These are phyloP conservation scores for Cephus pygmeus DNA, from an alignment of 2,888 invertebrate genomes.

Conservation along the genomic window DNA sequence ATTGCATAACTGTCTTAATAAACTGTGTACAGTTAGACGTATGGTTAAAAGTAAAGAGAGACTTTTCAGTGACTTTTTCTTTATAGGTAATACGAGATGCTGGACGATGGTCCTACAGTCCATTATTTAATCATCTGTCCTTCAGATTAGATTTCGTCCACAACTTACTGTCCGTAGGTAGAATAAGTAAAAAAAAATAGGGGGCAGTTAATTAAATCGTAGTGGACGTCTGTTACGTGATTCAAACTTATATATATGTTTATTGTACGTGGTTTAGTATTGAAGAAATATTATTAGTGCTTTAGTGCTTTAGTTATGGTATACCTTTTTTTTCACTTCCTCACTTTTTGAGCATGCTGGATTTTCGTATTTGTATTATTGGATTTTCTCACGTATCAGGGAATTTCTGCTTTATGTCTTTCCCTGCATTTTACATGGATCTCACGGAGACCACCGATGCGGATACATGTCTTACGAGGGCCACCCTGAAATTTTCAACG, in stretches of 20 bases:
- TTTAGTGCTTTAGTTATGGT: not conserved
- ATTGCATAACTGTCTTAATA: not conserved
- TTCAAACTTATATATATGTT: not conserved
- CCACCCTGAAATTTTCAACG: constrained; percentile 33
- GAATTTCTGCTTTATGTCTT: constrained; percentile 15
- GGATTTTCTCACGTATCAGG: constrained; percentile 21
- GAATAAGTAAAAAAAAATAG: constrained; percentile 10
- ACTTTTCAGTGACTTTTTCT: constrained; percentile 21
- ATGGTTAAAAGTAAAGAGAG: not conserved
- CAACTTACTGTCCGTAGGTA: not conserved
- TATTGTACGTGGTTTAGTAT: not conserved
- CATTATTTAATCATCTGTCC: constrained; percentile 34
- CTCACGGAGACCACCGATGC: not conserved
- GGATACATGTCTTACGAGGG: constrained; percentile 13
- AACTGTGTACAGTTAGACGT: not conserved
- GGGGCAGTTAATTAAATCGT: constrained; percentile 23
- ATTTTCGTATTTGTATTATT: constrained; percentile 6
- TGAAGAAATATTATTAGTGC: not conserved
- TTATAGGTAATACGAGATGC: constrained; percentile 32
- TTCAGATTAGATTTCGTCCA: constrained; percentile 32
- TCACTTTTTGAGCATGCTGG: not conserved
- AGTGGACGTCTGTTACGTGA: not conserved
- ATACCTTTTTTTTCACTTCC: not conserved
- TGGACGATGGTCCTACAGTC: constrained; percentile 24
- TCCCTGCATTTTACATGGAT: constrained; percentile 4